Base-by-base conservation (phyloP, 2,888 invertebrate genomes). In the Eupithecia vulgata region DNA sequence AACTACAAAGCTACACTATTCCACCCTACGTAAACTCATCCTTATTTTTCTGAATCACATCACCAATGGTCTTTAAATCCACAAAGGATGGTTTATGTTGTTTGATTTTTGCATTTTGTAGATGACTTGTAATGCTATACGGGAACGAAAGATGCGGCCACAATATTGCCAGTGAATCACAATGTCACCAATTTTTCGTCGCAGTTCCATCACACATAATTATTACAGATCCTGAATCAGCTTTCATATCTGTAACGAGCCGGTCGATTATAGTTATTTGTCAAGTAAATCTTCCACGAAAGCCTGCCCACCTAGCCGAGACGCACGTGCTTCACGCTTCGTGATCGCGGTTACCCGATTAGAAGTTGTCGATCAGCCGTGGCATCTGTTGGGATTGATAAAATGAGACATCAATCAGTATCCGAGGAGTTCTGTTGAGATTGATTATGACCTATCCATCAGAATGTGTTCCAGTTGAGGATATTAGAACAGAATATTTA, bases 321-420 rank as follows among this genome's bases (percentile, higher is more conserved):
- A 80, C 84, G 76, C 72, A 67, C 78, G 72, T 74, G 79, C 79
- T 77, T 80, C 82, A 81, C 84, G 85, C 84, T 81, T 82, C 73
- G 74, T 83, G 81, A 84, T 83, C 84, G 83, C 80, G 85, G 84
- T 85, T 85, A 87, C 85, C 84, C 81, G 83, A 74, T 78, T 73
- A 76, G 70, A 62, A 52, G 66, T 66, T 62, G 37, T 70, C 68
- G 59, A 70, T 70, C 40, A 67, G 65, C 64, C 35, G 65, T 71
- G 61, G 59, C 65, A 70, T 67, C 57, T 57, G 25, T 61, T 34
- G 59, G 21, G 59, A 52, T 52, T 21, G 12, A 57, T 34, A 34
- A 61, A 12, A 8, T 17, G 8, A 17, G 8, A 21, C 7, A 34
- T 61, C 34, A 34, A 34, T 61, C 61, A 17, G 57, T 13, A 21